Percentiles rank a stretch among this genome's conserved stretches.
These are phyloP conservation scores for Sebastes minor DNA, from an alignment of 2,797 vertebrate genomes.

Conservation along the genomic window DNA sequence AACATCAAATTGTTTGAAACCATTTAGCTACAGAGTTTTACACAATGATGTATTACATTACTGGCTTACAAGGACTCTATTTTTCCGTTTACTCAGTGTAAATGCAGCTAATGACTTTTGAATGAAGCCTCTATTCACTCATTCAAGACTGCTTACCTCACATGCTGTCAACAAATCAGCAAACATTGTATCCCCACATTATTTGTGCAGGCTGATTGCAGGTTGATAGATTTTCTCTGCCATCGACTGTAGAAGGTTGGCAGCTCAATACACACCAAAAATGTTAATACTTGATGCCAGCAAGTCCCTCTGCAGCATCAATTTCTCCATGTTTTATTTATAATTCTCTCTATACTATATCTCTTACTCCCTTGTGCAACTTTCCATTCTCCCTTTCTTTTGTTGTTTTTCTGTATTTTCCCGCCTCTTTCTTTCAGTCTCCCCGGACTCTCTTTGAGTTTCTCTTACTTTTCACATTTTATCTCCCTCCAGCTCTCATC, in stretches of 20 bases:
- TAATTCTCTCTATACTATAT: background rate
- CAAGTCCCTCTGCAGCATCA: background rate
- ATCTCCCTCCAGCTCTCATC: background rate
- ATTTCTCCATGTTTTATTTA: constrained; percentile 1
- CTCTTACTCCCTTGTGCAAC: background rate
- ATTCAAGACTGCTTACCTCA: constrained; percentile 13
- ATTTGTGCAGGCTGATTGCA: constrained; percentile 27
- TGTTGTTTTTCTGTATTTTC: background rate
- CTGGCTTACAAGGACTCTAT: background rate
- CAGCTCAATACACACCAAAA: constrained; percentile 1
- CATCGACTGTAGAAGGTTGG: constrained; percentile 3
- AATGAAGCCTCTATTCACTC: background rate
- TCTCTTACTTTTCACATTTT: constrained; percentile 1
- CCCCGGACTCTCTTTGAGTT: background rate
- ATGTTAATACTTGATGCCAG: background rate
- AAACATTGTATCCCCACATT: background rate
- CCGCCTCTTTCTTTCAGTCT: background rate
- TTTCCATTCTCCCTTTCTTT: background rate
- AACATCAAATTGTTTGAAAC: background rate
- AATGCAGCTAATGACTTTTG: constrained; percentile 9
- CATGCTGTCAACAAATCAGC: constrained; percentile 20
- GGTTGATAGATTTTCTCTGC: constrained; percentile 34
- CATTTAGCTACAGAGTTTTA: background rate
- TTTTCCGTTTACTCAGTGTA: constrained; percentile 5
- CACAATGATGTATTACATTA: background rate